A percentile compares a stretch with the other conserved stretches of the same genome.
Evolutionary conservation across 2,888 invertebrate species (phyloP).

Genomic region (Cremastinae sp.): DNA sequence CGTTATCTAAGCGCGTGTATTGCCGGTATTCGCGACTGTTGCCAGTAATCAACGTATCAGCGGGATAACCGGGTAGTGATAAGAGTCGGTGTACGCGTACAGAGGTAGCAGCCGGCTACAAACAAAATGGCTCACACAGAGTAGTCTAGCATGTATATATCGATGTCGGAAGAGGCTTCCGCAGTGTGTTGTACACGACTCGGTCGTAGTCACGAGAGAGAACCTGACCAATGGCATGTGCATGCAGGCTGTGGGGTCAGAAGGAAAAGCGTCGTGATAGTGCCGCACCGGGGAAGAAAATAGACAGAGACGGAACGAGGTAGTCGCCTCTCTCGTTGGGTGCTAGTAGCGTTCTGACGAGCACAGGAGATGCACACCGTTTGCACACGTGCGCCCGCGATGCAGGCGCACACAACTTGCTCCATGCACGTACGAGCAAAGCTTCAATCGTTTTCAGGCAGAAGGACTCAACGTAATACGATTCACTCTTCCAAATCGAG

Average conservation of each 20-base stretch:
- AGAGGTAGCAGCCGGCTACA: not conserved
- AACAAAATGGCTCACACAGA: conserved; percentile 34
- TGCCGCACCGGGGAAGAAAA: conserved; percentile 23
- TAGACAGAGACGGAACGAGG: conserved; percentile 34
- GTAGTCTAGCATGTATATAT: not conserved
- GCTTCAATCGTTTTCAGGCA: conserved; percentile 2
- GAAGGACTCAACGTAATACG: conserved; percentile 1
- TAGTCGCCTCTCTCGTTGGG: conserved; percentile 45
- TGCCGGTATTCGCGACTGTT: conserved; percentile 22
- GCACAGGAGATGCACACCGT: conserved; percentile 31
- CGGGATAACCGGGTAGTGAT: conserved; percentile 24
- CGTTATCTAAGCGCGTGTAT: conserved; percentile 5
- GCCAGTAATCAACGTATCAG: conserved; percentile 42
- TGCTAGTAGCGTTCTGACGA: conserved; percentile 47
- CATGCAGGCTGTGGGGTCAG: conserved; percentile 22
- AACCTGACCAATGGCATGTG: conserved; percentile 6
- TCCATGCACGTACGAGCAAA: conserved; percentile 13
- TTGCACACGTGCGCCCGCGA: not conserved
- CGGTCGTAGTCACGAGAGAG: conserved; percentile 12
- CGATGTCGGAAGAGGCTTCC: conserved; percentile 21
- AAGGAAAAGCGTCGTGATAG: conserved; percentile 33
- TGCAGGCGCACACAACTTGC: not conserved
- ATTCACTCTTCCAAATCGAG: not conserved
- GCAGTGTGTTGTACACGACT: conserved; percentile 43
- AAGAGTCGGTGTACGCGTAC: not conserved